These are phyloP conservation scores for Danio albolineatus DNA, from an alignment of 2,797 vertebrate genomes.

Conservation along the genomic window DNA sequence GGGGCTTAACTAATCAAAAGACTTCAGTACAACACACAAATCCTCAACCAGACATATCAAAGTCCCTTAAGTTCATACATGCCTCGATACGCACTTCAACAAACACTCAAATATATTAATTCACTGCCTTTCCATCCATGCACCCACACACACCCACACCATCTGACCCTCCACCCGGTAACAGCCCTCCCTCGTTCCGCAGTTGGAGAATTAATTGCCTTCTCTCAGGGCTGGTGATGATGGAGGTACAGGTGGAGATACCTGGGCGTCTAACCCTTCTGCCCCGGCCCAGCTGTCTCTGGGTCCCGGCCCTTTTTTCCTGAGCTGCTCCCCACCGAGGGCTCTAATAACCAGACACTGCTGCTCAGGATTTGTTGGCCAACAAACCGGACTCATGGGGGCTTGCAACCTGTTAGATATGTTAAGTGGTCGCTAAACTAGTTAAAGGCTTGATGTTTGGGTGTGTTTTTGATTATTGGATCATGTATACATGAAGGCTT, in stretches of 20 bases:
- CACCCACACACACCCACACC: background rate
- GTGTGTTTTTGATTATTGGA: background rate
- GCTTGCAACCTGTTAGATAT: slow-evolving; percentile 64
- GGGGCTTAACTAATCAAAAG: slow-evolving; percentile 3
- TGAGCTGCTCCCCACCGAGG: slow-evolving; percentile 66
- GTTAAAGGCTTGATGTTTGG: slow-evolving; percentile 37
- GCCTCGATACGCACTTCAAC: background rate
- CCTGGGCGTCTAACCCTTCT: slow-evolving; percentile 82
- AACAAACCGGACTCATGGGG: slow-evolving; percentile 71
- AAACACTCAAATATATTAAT: slow-evolving; percentile 50
- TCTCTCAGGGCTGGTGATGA: slow-evolving; percentile 75
- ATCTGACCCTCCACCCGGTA: slow-evolving; percentile 17
- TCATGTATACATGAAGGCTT: background rate
- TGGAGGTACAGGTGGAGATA: slow-evolving; percentile 87
- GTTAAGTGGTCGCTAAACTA: slow-evolving; percentile 55
- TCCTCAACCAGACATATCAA: slow-evolving; percentile 19
- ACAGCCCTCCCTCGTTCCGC: slow-evolving; percentile 51
- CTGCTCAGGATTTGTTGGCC: slow-evolving; percentile 75
- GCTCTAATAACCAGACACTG: slow-evolving; percentile 75
- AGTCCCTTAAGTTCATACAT: background rate
- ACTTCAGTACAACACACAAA: background rate
- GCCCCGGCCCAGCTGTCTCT: slow-evolving; percentile 87
- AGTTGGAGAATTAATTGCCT: slow-evolving; percentile 82
- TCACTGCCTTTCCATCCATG: background rate
- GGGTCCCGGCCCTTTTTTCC: slow-evolving; percentile 64